Evolutionary conservation across 2,888 invertebrate species (phyloP).

Genomic region (Macrosiphum euphorbiae): DNA sequence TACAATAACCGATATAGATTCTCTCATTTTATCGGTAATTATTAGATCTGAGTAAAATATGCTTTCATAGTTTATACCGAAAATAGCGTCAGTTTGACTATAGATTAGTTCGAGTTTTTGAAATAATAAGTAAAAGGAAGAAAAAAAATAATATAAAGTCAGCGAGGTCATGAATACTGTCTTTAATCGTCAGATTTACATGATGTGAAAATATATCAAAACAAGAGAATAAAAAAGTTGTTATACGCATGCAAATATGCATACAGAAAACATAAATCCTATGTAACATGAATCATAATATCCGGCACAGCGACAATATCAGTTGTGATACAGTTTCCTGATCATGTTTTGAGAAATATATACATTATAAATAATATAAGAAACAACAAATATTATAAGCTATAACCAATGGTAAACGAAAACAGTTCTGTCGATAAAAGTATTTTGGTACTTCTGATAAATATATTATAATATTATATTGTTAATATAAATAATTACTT

Average conservation of each 20-base stretch:
- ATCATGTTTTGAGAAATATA: background rate
- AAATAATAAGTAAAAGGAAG: background rate
- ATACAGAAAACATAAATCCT: background rate
- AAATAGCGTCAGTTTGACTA: background rate
- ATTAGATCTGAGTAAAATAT: background rate
- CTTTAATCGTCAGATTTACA: background rate
- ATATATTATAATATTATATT: background rate
- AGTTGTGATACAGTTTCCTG: background rate
- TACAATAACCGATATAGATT: background rate
- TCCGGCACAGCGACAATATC: background rate
- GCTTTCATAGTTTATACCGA: background rate
- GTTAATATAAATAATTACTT: background rate
- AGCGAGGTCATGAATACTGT: background rate
- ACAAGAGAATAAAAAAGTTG: background rate
- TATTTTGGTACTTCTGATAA: background rate
- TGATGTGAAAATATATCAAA: background rate
- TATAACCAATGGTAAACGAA: no score
- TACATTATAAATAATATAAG: background rate
- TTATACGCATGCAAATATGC: background rate
- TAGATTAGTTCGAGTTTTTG: background rate
- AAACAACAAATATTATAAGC: background rate
- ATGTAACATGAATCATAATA: background rate
- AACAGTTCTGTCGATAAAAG: background rate
- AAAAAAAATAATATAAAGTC: background rate
- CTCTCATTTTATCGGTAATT: background rate